These are phyloP conservation scores for Chrysolina americana DNA, from an alignment of 2,888 invertebrate species.

Conservation along the genomic window DNA sequence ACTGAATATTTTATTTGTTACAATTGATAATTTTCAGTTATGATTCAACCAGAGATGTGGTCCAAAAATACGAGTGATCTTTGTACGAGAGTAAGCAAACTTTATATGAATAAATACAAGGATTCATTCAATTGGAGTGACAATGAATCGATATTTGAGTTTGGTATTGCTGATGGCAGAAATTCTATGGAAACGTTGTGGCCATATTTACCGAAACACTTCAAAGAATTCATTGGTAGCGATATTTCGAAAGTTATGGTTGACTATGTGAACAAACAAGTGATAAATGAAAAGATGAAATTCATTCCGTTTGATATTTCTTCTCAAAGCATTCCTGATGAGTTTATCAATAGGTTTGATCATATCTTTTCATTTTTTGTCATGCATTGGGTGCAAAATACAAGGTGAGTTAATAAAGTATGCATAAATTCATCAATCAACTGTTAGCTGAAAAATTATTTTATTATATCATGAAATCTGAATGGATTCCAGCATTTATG, in stretches of 20 bases:
- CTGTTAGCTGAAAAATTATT: too few relatives aligned
- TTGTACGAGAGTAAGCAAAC: neutral
- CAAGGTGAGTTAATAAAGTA: constrained; percentile 29
- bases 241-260: constrained; percentile 38
- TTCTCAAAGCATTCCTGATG: constrained; percentile 8
- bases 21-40: neutral
- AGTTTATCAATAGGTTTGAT: constrained; percentile 34
- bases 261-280: constrained; percentile 16
- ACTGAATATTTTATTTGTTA: too few relatives aligned
- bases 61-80: constrained; percentile 24
- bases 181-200: constrained; percentile 69
- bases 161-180: constrained; percentile 83
- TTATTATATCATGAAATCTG: too few relatives aligned
- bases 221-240: constrained; percentile 37
- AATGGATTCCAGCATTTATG: too few relatives aligned
- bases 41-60: constrained; percentile 42
- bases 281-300: constrained; percentile 11
- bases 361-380: constrained; percentile 38
- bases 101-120: constrained; percentile 74
- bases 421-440: neutral
- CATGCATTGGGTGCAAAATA: constrained; percentile 40
- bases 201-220: constrained; percentile 33
- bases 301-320: constrained; percentile 36
- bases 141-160: constrained; percentile 74
- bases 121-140: constrained; percentile 60